These are phyloP conservation scores for Drosophila kepulauana DNA, from an alignment of 1,140 invertebrate species.

Conservation along the genomic window DNA sequence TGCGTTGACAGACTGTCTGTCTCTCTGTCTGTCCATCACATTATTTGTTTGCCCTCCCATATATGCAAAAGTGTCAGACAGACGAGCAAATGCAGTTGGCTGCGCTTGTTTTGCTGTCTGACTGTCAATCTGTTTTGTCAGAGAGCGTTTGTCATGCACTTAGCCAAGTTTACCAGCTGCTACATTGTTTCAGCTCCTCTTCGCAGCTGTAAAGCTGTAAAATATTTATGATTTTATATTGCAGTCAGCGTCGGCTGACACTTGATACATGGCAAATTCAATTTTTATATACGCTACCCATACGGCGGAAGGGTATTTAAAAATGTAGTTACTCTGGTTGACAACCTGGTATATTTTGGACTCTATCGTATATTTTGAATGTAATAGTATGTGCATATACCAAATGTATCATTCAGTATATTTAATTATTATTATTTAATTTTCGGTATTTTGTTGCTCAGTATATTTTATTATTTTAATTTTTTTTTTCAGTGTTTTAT, in stretches of 20 bases:
- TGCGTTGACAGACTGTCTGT: constrained; percentile 54
- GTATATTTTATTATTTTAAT: no score
- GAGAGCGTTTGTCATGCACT: constrained; percentile 72
- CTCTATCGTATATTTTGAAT: no score
- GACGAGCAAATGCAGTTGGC: constrained; percentile 24
- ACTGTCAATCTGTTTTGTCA: constrained; percentile 57
- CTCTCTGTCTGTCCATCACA: constrained; percentile 35
- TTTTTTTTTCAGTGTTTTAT: no score
- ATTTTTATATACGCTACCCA: background rate
- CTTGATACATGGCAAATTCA: constrained; percentile 44
- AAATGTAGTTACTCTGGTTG: no score
- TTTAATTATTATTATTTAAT: no score
- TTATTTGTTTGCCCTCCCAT: constrained; percentile 50
- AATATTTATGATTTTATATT: constrained; percentile 53
- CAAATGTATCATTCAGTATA: no score
- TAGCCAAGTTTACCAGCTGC: constrained; percentile 52
- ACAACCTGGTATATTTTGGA: no score
- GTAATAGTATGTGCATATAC: no score
- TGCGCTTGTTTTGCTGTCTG: constrained; percentile 26
- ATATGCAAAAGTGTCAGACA: constrained; percentile 44
- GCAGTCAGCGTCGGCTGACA: constrained; percentile 23
- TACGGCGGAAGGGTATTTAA: no score
- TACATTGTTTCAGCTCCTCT: constrained; percentile 45
- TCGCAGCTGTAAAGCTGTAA: constrained; percentile 38
- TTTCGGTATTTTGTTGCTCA: no score